Base-by-base conservation (phyloP, 1,140 invertebrate genomes). In the Zaprionus tsacasi region DNA sequence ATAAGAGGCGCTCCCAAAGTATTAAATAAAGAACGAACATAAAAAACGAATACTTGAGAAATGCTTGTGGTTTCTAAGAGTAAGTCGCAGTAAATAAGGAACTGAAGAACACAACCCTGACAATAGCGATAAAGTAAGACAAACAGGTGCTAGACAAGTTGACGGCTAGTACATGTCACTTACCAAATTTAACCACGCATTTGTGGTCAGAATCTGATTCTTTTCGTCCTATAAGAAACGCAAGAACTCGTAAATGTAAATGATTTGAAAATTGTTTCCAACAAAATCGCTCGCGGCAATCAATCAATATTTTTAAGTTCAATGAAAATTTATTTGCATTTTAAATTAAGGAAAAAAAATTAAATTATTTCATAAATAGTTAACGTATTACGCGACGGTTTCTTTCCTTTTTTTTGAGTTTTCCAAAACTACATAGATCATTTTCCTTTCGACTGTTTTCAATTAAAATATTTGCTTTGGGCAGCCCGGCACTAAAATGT, bases 121-220 rank as follows among this genome's bases (percentile, higher is more conserved):
- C 52, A 55, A 45, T 38, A 55, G 6, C 17, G 68, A 56, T 55
- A 63, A 73, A 76, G 65, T 67, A 76, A 86, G 54, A 64, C 72
- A 81, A 77, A 79, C 63, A 71, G 59, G 77, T 78, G 83, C 78
- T 82, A 89, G 80, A 83, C 82, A 89, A 70, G 59, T 78, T 76
- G 61, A 82, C 82, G 76, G 88, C 93, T 93, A 93, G 93, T 94
- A 93, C 94, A 94, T 95, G 94, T 93, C 94, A 97, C 97, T 97
- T 96, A 98, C 98, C 97, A 98, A 95, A 94, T 98, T 98, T 90
- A 98, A 96, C 98, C 98, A 99, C 93, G 98, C 96, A 94, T 98
- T 98, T 93, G 97, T 98, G 91, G 97, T 98, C 92, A 99, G 95
- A 93, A 98, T 98, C 95, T 99, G 97, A 95, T 95, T 96, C 95